Base-by-base conservation (phyloP, 30 jellyfish, hydroid and myxozoan genomes). In the Turritopsis dohrnii region DNA sequence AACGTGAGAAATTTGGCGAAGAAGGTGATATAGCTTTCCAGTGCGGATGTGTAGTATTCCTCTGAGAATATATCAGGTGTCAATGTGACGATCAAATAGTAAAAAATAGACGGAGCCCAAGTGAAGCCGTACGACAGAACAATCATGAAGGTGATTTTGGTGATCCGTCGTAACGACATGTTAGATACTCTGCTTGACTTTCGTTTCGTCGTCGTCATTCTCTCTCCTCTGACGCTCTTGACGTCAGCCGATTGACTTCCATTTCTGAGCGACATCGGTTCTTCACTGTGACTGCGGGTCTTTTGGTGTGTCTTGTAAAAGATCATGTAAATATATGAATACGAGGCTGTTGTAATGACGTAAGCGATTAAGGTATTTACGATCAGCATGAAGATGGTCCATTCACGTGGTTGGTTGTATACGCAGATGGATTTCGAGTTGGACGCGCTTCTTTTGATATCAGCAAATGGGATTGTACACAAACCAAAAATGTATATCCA, bases 21-120 rank as follows among this genome's bases (percentile, higher is more conserved):
- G 76, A 90, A 90, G 21, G 89, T 85, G 31, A 85, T 53, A 13
- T 41, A 60, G 79, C 85, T 65, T 79, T 91, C 91, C 28, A 83
- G 22, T 19, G 52, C 60, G 8, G 95, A 85, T 28, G 66, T 66
- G 4, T 84, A 30, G 80, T 21, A 82, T 1, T 86, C 66, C 22
- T 52, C 79, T 29, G 87, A 22, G 84, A 90, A 85, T 79, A 89
- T 79, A 21, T 21, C 65, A 0, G 79, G 73, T 30, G 90, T 80
- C 18, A 84, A 17, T 19, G 95, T 81, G 22, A 54, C 75, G 25
- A 90, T 22, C 52, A 73, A 54, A 79, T 90, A 90, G 72, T 85
- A 90, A 28, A 90, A 79, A 24, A 90, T 76, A 20, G 95, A 85
- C 18, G 97, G 97, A 8, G 90, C 91, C 97, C 97, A 90, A 52